Conservation (phyloP, 2,797 vertebrate species). For the Hydrolagus colliei region DNA sequence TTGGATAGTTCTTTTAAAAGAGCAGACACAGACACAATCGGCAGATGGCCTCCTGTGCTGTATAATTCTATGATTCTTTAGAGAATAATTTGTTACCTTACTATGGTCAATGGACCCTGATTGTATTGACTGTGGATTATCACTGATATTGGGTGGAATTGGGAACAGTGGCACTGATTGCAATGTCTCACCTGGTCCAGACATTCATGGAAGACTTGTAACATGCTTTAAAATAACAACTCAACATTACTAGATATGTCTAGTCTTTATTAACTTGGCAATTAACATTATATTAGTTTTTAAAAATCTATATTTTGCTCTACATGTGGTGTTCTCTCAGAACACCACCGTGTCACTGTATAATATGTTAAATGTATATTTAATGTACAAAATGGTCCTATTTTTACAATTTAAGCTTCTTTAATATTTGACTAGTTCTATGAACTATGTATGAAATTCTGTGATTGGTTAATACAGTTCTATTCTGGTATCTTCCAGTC, state of each 20-base stretch:
- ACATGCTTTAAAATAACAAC: background rate
- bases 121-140: no score
- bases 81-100: background rate
- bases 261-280: conserved; percentile 1
- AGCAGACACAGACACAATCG: no score
- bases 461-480: background rate
- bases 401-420: background rate
- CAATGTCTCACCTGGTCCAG: no score
- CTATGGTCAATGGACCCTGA: background rate
- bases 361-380: no score
- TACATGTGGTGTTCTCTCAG: background rate
- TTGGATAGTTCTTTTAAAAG: no score
- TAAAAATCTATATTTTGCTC: conserved; percentile 8
- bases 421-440: no score
- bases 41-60: no score
- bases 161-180: no score
- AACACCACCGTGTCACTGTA: background rate
- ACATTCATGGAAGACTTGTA: no score
- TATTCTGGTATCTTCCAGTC: background rate
- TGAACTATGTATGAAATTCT: background rate
- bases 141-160: no score
- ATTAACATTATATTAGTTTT: background rate
- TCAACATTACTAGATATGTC: background rate
- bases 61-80: no score
- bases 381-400: no score